Evolutionary conservation across 2,113 vertebrate species (phyloP).

Genomic region (Nycticryphes semicollaris): DNA sequence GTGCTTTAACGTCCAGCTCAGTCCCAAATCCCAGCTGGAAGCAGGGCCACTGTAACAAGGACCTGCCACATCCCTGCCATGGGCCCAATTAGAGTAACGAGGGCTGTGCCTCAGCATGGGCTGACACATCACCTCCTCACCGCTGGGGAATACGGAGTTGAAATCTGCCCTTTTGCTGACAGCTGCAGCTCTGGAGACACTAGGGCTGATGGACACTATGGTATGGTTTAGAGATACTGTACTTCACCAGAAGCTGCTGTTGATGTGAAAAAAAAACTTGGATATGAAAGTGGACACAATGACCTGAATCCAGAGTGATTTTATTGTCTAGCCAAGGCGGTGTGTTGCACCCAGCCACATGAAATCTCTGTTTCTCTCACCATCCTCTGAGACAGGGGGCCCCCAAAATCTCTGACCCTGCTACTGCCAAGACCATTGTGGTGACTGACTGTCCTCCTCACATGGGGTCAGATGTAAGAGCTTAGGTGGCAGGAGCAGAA

Average conservation of each 20-base stretch:
- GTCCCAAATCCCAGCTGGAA: background rate
- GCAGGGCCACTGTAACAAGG: background rate
- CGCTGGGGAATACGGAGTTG: accelerated
- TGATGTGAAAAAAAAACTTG: background rate
- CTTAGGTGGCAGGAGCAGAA: background rate
- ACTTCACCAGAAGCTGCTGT: background rate
- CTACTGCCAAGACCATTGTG: background rate
- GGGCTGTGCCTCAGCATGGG: too few relatives aligned
- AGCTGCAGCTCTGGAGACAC: background rate
- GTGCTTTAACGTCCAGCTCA: background rate
- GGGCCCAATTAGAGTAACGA: accelerated
- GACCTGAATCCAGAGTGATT: background rate
- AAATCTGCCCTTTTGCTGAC: background rate
- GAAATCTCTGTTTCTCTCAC: background rate
- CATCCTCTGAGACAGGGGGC: too few relatives aligned
- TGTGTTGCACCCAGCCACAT: background rate
- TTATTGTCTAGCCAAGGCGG: background rate
- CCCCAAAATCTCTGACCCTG: background rate
- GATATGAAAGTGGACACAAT: background rate
- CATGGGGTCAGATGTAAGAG: background rate
- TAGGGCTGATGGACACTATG: background rate
- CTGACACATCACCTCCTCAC: background rate
- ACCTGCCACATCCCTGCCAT: background rate
- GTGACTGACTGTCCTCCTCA: background rate
- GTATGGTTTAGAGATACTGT: background rate